Evolutionary conservation across 2,888 invertebrate genomes (phyloP), one percentile per base, ranked within the genome.

Genomic region (Meganola albula): DNA sequence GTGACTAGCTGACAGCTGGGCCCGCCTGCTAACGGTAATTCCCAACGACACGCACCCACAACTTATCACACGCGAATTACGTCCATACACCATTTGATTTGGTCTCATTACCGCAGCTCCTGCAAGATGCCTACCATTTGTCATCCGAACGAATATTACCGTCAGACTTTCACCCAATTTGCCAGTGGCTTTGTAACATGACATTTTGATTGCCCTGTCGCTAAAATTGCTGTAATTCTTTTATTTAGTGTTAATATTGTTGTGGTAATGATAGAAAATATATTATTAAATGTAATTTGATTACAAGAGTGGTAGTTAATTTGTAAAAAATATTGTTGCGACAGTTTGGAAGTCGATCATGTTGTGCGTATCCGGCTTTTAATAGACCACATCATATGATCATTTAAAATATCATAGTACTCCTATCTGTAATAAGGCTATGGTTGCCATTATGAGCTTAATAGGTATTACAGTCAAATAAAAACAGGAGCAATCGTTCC

Each of bases 81-180:
- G 53, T 63, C 60, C 63, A 68, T 64, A 58, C 54, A 51, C 58
- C 61, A 58, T 72, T 73, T 72, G 62, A 74, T 75, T 74, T 64
- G 60, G 54, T 59, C 65, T 64, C 68, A 75, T 76, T 75, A 53
- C 69, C 50, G 13, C 45, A 49, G 47, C 54, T 57, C 51, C 52
- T 63, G 43, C 63, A 68, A 69, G 67, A 71, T 70, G 69, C 58
- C 63, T 58, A 61, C 63, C 73, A 79, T 83, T 83, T 79, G 79
- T 83, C 82, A 83, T 75, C 56, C 70, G 70, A 66, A 68, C 59
- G 63, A 71, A 73, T 68, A 78, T 79, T 77, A 77, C 58, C 63
- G 79, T 78, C 77, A 76, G 73, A 82, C 83, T 82, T 82, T 83
- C 79, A 63, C 78, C 76, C 61, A 75, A 77, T 78, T 77, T 73